These are phyloP conservation scores for Daubentonia madagascariensis DNA, from an alignment of 2,113 vertebrate genomes.

Conservation along the genomic window DNA sequence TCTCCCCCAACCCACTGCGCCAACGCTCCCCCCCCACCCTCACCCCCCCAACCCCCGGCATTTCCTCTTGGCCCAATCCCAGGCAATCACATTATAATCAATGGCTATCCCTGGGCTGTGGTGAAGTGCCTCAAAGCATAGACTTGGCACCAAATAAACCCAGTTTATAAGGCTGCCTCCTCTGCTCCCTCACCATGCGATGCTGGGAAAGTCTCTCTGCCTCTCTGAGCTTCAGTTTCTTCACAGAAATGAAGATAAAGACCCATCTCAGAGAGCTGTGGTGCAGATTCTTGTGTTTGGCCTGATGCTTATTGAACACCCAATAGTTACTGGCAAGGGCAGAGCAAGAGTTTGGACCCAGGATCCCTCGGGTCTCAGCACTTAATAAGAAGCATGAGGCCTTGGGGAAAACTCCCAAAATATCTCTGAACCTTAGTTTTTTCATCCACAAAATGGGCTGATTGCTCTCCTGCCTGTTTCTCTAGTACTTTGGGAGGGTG, in stretches of 20 bases:
- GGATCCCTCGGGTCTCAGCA: background rate
- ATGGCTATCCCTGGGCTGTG: background rate
- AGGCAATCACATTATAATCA: fast-evolving
- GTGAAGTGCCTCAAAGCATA: background rate
- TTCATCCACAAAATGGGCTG: background rate
- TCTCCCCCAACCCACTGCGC: too few relatives aligned
- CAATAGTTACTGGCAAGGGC: too few relatives aligned
- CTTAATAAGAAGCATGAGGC: background rate
- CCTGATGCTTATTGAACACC: background rate
- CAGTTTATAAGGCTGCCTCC: background rate
- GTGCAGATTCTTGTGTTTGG: background rate
- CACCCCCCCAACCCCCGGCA: background rate
- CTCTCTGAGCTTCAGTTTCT: background rate
- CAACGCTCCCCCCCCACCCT: too few relatives aligned
- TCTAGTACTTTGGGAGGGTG: background rate
- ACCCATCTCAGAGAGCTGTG: background rate
- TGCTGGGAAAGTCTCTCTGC: background rate
- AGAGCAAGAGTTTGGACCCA: background rate
- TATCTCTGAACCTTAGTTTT: background rate
- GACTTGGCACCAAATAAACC: background rate
- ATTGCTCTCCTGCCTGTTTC: background rate
- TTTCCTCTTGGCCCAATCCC: background rate
- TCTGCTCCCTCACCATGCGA: background rate
- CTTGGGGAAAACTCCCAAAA: background rate
- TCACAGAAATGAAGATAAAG: background rate